Base-by-base conservation (phyloP, 35 echinoderm and acorn worm species). In the Apostichopus japonicus region DNA sequence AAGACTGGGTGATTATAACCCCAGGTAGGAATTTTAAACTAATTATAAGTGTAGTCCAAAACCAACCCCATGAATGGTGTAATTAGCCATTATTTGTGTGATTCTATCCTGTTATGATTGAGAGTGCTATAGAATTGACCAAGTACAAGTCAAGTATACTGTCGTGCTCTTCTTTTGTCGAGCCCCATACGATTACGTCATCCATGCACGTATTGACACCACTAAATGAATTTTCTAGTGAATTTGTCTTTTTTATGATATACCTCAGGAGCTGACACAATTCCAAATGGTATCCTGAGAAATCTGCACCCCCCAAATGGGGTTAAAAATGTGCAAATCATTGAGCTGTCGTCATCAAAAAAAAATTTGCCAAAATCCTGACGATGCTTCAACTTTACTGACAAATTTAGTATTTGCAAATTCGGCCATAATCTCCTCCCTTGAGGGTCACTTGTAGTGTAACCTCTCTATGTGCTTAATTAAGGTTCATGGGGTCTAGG, bases 401-500 rank as follows among this genome's bases (percentile, higher is more conserved):
- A 81, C 9, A 81, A 52, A 81, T 0, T 27, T n/a, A 8, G 76
- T 8, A 67, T 65, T 67, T 6, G 88, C 88, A 90, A 90, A 51
- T 54, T 53, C 61, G 17, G 61, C 87, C 13, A 17, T 72, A 10
- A 92, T 88, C 21, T 88, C 94, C 78, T 95, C 94, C 8, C 72
- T 11, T 8, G 91, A 84, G 70, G 94, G 94, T 51, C 92, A 73
- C 56, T 87, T 92, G 33, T 44, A 95, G 51, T 93, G 91, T 78
- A 84, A 77, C 25, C 94, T 59, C 59, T 95, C 92, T 5, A 92
- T 86, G 9, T 71, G 78, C 67, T 77, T 77, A 63, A n/a, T 94
- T 96, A 13, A 96, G 90, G 54, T 93, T 81, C n/a, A 33, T 75
- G 19, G 92, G 92, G 33, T 96, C 92, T 19, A 96, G 59, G 73